Conservation (phyloP, 2,888 invertebrate species). For the Synergus gifuensis region DNA sequence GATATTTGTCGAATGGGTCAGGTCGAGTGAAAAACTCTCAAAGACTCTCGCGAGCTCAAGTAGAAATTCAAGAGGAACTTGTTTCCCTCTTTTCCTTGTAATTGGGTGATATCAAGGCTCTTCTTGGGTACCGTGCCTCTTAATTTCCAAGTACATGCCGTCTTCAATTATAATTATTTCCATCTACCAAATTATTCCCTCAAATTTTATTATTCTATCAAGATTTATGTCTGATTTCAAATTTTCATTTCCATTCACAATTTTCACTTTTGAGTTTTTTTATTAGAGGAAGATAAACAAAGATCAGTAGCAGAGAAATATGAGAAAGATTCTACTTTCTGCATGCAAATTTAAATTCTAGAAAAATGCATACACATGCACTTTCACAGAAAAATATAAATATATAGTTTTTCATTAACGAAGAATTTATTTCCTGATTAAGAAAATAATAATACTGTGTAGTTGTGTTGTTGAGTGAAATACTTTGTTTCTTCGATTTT, state of each 20-base stretch:
- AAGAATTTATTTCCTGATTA: background rate
- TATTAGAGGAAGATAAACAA: background rate
- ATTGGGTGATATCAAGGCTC: slow-evolving; percentile 1
- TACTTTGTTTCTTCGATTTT: background rate
- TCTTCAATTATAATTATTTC: background rate
- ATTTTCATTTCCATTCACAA: background rate
- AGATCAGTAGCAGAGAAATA: background rate
- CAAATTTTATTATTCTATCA: background rate
- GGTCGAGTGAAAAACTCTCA: slow-evolving; percentile 27
- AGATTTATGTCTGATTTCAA: background rate
- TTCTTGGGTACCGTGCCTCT: background rate
- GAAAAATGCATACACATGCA: slow-evolving; percentile 3
- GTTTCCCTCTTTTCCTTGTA: background rate
- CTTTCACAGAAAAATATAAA: background rate
- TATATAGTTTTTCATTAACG: background rate
- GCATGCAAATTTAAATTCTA: slow-evolving; percentile 6
- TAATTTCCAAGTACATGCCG: background rate
- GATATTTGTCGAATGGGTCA: slow-evolving; percentile 29
- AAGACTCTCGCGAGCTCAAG: background rate
- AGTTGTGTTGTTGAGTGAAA: background rate
- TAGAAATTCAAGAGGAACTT: background rate
- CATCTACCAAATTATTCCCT: background rate
- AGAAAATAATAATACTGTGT: background rate
- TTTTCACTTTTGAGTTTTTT: background rate
- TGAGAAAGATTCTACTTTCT: background rate